Evolutionary conservation across 2,888 invertebrate genomes (phyloP).

Genomic region (Leucozona laternaria): DNA sequence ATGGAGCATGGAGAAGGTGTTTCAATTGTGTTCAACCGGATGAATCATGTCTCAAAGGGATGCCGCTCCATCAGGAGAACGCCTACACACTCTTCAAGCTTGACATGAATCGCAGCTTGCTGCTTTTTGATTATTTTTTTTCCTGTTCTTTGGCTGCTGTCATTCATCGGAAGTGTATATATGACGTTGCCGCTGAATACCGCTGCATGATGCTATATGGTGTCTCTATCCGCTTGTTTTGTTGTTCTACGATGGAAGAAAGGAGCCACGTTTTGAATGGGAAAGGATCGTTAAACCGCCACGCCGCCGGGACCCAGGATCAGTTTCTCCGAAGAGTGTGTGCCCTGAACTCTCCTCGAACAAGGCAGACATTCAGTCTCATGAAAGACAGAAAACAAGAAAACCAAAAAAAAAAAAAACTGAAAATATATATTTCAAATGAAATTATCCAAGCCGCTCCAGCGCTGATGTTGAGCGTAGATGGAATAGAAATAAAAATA

Average conservation of each 20-base stretch:
- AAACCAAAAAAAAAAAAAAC: slow-evolving; percentile 14
- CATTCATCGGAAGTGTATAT: slow-evolving; percentile 75
- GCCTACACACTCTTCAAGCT: slow-evolving; percentile 37
- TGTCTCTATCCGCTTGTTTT: slow-evolving; percentile 58
- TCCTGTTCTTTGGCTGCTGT: slow-evolving; percentile 36
- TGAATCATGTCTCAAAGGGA: slow-evolving; percentile 80
- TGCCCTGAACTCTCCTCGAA: slow-evolving; percentile 27
- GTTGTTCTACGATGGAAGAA: slow-evolving; percentile 7
- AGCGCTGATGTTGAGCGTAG: background rate
- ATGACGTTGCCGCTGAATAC: slow-evolving; percentile 63
- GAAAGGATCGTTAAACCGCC: slow-evolving; percentile 37
- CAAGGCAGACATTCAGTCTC: slow-evolving; percentile 65
- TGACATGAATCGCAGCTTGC: slow-evolving; percentile 47
- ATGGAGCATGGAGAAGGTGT: slow-evolving; percentile 67
- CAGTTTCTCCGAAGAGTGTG: slow-evolving; percentile 46
- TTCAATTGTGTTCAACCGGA: slow-evolving; percentile 78
- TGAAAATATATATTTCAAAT: slow-evolving; percentile 49
- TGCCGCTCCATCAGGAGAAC: slow-evolving; percentile 71
- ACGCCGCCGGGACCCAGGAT: slow-evolving; percentile 49
- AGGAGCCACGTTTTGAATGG: slow-evolving; percentile 35
- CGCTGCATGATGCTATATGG: slow-evolving; percentile 29
- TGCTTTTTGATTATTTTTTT: slow-evolving; percentile 1
- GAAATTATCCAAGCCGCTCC: slow-evolving; percentile 43
- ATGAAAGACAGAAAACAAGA: background rate
- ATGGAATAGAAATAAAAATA: slow-evolving; percentile 15